Evolutionary conservation across 2,113 vertebrate species (phyloP), one percentile per base, ranked within the genome.

Genomic region (Dolichallabes microphthalmus): DNA sequence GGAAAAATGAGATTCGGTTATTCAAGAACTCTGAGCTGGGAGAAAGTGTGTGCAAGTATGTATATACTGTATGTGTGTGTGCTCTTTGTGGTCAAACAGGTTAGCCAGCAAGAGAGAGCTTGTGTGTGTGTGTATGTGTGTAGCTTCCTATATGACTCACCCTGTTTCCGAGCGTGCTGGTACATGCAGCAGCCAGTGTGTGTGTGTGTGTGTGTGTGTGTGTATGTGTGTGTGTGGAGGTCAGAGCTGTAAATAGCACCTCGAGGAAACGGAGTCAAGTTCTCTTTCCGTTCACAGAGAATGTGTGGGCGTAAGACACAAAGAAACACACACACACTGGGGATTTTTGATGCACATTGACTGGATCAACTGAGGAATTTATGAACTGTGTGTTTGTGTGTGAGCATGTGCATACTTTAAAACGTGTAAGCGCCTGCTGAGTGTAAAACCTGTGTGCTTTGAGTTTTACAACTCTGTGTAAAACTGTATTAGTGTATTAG

Each of bases 71-170:
- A 55, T 78, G 74, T 55, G n/a, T 57, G 52, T 76, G n/a, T 66
- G 81, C 30, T 77, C 74, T 5, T n/a, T 77, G 83, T 53, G 80
- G 55, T 50, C 69, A 80, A 61, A 87, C 45, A 53, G 58, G 77
- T 85, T 80, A 80, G 35, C 45, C 57, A 82, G 75, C 57, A 32
- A 53, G 50, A 75, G 82, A 79, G 66, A 80, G 82, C 58, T 60
- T 76, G 68, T 84, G 66, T 84, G 66, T 85, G 66, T 63, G 68
- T 87, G 80, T 66, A 64, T 88, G 77, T 80, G 77, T 86, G 73
- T 78, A 58, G 39, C 74, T 88, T 86, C 80, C 87, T 86, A 63
- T 83, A 88, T 88, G 84, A 86, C 75, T 88, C 81, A 83, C 81
- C 30, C 55, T 71, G 74, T 83, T 86, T 88, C 84, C 74, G 69